A percentile compares a stretch with the other conserved stretches of the same genome.
phyloP scores from a whole-genome alignment of 2,113 vertebrate species.

The Paedocypris sp. region DNA sequence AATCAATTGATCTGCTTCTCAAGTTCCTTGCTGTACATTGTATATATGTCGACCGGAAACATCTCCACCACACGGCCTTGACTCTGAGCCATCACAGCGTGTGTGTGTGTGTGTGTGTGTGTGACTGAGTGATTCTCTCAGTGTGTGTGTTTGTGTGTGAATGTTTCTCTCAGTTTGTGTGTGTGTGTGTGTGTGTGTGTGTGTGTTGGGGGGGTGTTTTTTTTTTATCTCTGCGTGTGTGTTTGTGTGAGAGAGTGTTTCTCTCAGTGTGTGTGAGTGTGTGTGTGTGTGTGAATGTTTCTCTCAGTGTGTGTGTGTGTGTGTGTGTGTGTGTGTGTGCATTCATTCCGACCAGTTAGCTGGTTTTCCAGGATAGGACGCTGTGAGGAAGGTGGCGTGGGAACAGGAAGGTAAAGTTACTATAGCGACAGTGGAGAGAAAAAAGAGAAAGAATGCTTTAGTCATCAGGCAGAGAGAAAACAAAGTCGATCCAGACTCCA shows the following conservation, averaged over 20 bases:
- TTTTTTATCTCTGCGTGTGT: neutral
- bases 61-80: neutral
- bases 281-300: no score
- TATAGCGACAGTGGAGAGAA: slow-evolving; percentile 71
- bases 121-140: no score
- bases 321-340: neutral
- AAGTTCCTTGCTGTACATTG: neutral
- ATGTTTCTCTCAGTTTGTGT: no score
- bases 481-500: slow-evolving; percentile 76
- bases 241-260: no score
- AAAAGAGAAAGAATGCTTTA: slow-evolving; percentile 30
- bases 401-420: slow-evolving; percentile 61
- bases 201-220: no score
- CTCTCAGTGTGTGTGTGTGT: neutral
- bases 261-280: neutral
- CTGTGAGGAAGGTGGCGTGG: slow-evolving; percentile 17
- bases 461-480: slow-evolving; percentile 52
- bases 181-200: slow-evolving; percentile 1
- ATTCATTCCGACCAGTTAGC: slow-evolving; percentile 24
- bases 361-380: slow-evolving; percentile 19
- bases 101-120: slow-evolving; percentile 8
- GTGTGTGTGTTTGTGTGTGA: no score
- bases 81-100: no score
- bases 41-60: neutral
- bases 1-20: slow-evolving; percentile 14